A percentile compares a stretch with the other conserved stretches of the same genome.
These are phyloP conservation scores for Tenualosa thibaudeaui DNA, from an alignment of 2,797 vertebrate genomes.

Conservation along the genomic window DNA sequence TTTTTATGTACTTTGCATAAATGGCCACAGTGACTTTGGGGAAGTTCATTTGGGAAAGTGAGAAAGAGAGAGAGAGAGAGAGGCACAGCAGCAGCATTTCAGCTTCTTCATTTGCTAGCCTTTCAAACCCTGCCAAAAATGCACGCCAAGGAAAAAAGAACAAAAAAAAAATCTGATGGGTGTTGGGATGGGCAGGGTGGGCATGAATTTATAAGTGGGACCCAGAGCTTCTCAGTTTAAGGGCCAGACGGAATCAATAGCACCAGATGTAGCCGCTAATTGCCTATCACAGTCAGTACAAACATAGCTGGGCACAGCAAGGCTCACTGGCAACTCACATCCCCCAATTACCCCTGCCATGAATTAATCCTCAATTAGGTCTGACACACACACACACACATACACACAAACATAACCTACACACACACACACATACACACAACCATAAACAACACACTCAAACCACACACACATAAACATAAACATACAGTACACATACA, in stretches of 20 bases:
- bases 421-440: neutral
- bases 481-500: neutral
- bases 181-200: neutral
- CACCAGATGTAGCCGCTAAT: slow-evolving; percentile 42
- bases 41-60: too few species aligned
- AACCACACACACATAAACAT: too few species aligned
- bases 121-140: neutral
- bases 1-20: too few species aligned
- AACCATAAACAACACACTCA: too few species aligned
- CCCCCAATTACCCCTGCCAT: slow-evolving; percentile 13
- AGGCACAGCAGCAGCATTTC: neutral
- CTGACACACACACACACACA: neutral
- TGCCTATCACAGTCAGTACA: slow-evolving; percentile 38
- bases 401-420: neutral
- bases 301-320: slow-evolving; percentile 23
- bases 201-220: slow-evolving; percentile 30
- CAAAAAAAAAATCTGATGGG: slow-evolving; percentile 28
- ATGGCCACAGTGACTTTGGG: too few species aligned
- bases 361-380: neutral
- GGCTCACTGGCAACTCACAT: neutral
- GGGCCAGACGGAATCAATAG: slow-evolving; percentile 29
- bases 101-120: neutral
- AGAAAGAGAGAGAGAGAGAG: neutral
- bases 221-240: slow-evolving; percentile 31
- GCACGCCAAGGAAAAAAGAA: neutral